phyloP scores from a whole-genome alignment of 2,888 invertebrate genomes.

The Oscheius sp. region DNA sequence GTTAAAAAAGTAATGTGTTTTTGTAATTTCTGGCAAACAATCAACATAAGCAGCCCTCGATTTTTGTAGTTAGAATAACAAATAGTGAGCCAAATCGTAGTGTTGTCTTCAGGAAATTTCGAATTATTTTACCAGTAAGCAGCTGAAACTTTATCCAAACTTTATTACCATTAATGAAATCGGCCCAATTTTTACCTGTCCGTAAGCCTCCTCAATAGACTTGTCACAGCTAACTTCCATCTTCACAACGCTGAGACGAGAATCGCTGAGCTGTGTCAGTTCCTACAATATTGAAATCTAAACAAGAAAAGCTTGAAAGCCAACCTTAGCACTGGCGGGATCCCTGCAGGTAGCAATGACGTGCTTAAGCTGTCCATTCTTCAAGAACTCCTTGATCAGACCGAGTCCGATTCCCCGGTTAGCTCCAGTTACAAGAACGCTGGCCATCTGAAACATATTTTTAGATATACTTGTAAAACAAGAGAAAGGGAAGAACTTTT shows the following conservation, averaged over 20 bases:
- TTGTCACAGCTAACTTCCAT: conserved; percentile 32
- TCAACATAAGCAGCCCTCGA: too few relatives aligned
- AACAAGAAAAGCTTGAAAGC: not conserved
- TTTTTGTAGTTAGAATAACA: too few relatives aligned
- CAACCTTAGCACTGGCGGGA: conserved; percentile 18
- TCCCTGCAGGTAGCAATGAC: conserved; percentile 34
- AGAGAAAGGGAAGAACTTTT: not conserved
- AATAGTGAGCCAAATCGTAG: too few relatives aligned
- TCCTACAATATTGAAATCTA: conserved; percentile 20
- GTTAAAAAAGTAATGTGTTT: not conserved
- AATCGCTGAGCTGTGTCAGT: conserved; percentile 18
- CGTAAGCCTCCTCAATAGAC: conserved; percentile 20
- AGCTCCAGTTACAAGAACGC: conserved; percentile 33
- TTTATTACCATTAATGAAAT: too few relatives aligned
- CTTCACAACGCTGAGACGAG: conserved; percentile 16
- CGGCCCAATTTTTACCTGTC: not conserved
- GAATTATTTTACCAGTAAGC: too few relatives aligned
- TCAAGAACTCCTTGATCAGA: conserved; percentile 28
- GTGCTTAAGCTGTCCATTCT: conserved; percentile 27
- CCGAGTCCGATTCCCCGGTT: conserved; percentile 39
- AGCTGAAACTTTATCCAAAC: too few relatives aligned
- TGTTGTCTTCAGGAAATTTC: too few relatives aligned
- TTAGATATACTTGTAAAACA: not conserved
- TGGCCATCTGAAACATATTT: conserved; percentile 1
- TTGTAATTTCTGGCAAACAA: too few relatives aligned